These are phyloP conservation scores for Oceanites oceanicus DNA, from an alignment of 2,113 vertebrate species.

Conservation along the genomic window DNA sequence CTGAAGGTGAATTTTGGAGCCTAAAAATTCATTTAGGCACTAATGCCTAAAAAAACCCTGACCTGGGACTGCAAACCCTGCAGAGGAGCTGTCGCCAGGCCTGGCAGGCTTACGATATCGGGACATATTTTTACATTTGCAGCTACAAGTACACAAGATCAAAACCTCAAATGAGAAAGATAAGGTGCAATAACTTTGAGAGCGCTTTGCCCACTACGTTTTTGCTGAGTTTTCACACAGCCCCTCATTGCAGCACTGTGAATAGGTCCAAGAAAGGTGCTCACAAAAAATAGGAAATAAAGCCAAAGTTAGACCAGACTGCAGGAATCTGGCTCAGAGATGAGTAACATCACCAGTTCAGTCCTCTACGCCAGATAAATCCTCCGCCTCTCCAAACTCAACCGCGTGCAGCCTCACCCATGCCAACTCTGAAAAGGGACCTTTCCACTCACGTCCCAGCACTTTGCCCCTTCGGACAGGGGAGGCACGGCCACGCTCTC, in stretches of 20 bases:
- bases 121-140: not conserved
- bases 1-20: not conserved
- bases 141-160: not conserved
- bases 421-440: not conserved
- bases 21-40: no score
- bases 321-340: not conserved
- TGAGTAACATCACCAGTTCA: not conserved
- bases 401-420: not conserved
- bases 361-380: not conserved
- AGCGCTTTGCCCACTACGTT: not conserved
- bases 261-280: not conserved
- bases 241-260: not conserved
- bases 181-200: not conserved
- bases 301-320: not conserved
- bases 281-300: not conserved
- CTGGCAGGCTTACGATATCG: not conserved
- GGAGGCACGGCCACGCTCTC: not conserved
- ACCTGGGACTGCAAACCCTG: not conserved
- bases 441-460: not conserved
- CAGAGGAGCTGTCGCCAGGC: not conserved
- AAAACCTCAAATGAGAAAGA: not conserved
- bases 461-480: not conserved
- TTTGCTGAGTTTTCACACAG: not conserved
- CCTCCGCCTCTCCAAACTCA: not conserved
- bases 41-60: not conserved